Evolutionary conservation across 2,888 invertebrate genomes (phyloP).

Genomic region (Chloromyia formosa): DNA sequence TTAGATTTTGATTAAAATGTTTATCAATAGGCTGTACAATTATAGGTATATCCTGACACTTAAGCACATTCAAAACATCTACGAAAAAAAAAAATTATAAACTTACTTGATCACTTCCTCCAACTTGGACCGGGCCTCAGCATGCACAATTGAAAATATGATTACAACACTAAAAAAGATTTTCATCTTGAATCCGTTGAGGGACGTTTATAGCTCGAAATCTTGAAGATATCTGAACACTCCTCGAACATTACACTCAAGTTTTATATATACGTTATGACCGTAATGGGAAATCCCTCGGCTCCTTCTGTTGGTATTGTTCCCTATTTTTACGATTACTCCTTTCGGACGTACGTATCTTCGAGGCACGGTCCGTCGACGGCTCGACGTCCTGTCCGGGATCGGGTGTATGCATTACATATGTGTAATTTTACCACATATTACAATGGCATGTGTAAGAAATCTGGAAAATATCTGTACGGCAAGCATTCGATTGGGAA

Average conservation of each 20-base stretch:
- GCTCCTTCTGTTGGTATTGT: too few species aligned
- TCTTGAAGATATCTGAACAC: conserved; percentile 19
- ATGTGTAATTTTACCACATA: conserved; percentile 34
- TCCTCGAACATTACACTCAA: not conserved
- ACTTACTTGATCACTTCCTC: conserved; percentile 26
- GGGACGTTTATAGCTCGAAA: conserved; percentile 7
- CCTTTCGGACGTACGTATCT: not conserved
- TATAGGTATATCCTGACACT: too few species aligned
- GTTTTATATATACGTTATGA: conserved; percentile 16
- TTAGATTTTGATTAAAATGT: not conserved
- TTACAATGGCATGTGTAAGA: conserved; percentile 31
- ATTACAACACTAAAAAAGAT: not conserved
- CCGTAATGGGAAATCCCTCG: conserved; percentile 15
- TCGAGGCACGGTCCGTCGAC: not conserved
- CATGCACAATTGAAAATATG: conserved; percentile 3
- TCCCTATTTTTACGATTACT: conserved; percentile 20
- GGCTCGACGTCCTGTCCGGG: not conserved
- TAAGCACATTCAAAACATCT: not conserved
- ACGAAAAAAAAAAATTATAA: not conserved
- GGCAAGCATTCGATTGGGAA: conserved; percentile 17
- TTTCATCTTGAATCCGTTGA: not conserved
- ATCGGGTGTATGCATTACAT: conserved; percentile 22
- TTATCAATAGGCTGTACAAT: not conserved
- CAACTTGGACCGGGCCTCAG: not conserved
- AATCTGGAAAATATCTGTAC: conserved; percentile 33